A percentile compares a stretch with the other conserved stretches of the same genome.
Evolutionary conservation across 2,888 invertebrate genomes (phyloP).

Genomic region (Tipula unca): DNA sequence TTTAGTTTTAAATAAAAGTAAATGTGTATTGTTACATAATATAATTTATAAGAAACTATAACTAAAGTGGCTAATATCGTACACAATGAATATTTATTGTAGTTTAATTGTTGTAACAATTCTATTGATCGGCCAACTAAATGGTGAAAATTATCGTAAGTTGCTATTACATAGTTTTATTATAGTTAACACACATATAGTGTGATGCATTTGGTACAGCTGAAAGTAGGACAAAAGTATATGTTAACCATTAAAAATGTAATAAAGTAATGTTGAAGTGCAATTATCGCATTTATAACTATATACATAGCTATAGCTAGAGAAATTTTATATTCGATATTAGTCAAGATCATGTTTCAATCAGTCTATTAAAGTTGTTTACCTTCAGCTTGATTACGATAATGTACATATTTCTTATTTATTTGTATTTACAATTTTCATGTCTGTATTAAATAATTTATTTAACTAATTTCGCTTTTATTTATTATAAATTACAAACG

Average conservation of each 20-base stretch:
- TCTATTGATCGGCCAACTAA: neutral
- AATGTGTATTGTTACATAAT: neutral
- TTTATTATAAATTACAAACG: neutral
- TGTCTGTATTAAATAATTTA: no score
- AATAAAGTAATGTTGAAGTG: neutral
- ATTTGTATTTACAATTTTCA: neutral
- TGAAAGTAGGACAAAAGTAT: neutral
- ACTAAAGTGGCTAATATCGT: neutral
- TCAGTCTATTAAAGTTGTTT: neutral
- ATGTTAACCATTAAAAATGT: neutral
- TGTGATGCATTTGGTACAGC: neutral
- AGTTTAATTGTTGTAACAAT: neutral
- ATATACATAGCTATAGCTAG: neutral
- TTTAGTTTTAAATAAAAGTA: neutral
- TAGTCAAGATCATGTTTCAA: neutral
- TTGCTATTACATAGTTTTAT: neutral
- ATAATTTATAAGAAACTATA: neutral
- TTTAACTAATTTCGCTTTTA: neutral
- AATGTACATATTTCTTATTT: neutral
- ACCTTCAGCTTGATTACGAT: neutral
- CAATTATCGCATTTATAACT: neutral
- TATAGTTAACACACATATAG: no score
- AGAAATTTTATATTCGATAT: neutral
- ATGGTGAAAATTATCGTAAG: neutral
- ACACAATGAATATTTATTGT: neutral